Base-by-base conservation (phyloP, 1,140 invertebrate species). In the Oncopeltus fasciatus region DNA sequence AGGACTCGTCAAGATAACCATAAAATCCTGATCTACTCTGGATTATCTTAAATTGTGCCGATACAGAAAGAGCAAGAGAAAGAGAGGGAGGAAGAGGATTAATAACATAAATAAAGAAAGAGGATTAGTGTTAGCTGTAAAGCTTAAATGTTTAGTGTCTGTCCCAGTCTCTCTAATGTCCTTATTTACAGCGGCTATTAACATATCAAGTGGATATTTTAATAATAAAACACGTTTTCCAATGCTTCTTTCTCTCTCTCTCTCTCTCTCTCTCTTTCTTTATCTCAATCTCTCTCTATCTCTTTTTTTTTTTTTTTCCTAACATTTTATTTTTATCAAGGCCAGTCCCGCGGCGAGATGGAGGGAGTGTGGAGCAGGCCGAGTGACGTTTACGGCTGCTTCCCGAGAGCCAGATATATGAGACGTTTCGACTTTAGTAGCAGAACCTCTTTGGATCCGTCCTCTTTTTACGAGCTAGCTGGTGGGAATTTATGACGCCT, bases 181-280 rank as follows among this genome's bases (percentile, higher is more conserved):
- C 49, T 53, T 53, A 53, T 53, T 53, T 53, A 53, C 49, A 53
- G 24, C 49, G 20, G 49, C 49, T 53, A 53, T 53, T 53, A 53
- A 53, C 49, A 53, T 53, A 53, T 53, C 49, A 53, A 53, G 49
- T 53, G 49, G 49, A 53, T 26, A 53, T 53, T 53, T 53, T 24
- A 53, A 53, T 53, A 53, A 53, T 53, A 53, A 53, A 53, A 24
- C 31, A 38, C 31, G 31, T 38, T 38, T 38, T 38, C n/a, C n/a
- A n/a, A n/a, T n/a, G n/a, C n/a, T n/a, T n/a, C n/a, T n/a, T n/a
- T n/a, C n/a, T 8, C 5, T 14, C 31, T 38, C 14, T 38, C 14
- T 38, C 14, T 38, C 5, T 38, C 14, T 5, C 14, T 38, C 5
- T 38, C 14, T 38, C 14, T 38, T 38, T 38, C 14, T 38, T 38